Evolutionary conservation across 92 coral and sea anemone species (phyloP), one percentile per base, ranked within the genome.

Genomic region (Galaxea fascicularis): DNA sequence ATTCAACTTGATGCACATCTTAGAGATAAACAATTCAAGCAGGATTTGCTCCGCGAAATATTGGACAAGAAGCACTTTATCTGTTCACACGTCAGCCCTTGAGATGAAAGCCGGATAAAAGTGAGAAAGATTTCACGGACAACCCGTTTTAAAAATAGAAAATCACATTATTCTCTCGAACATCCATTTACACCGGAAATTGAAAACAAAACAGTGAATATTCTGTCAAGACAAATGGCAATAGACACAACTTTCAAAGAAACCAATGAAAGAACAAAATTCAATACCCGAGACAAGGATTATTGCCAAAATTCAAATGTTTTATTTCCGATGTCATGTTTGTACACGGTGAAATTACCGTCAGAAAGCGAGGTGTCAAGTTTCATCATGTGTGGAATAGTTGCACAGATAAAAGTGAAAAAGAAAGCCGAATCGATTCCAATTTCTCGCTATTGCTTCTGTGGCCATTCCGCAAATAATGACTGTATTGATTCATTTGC

Each of bases 311-410:
- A 79, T 29, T 47, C 51, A 66, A 77, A 77, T 77, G 71, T 20
- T 24, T 31, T 35, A 79, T 79, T 79, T 79, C 84, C 84, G 63
- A 28, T 30, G 1, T 68, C n/a, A 17, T 79, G 84, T 59, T 54
- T 77, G 52, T 47, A 65, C 84, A 31, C 64, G 31, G 65, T 52
- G 65, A 30, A 30, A 51, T 79, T 49, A 65, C 74, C 30, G 74
- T 4, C 84, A 66, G n/a, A 47, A 65, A 78, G 24, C 20, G 31
- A 30, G 30, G 64, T n/a, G 49, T 79, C 65, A 54, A 18, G 44
- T 65, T 79, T 45, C 84, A 28, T 66, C 13, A 75, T 27, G 11
- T 54, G 26, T 56, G 29, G 31, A 54, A 75, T 75, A 15, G 62
- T 29, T 52, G 46, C 24, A 18, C 17, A 51, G 78, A 28, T 27